These are phyloP conservation scores for Menidia beryllina DNA, from an alignment of 2,113 vertebrate species.

Conservation along the genomic window DNA sequence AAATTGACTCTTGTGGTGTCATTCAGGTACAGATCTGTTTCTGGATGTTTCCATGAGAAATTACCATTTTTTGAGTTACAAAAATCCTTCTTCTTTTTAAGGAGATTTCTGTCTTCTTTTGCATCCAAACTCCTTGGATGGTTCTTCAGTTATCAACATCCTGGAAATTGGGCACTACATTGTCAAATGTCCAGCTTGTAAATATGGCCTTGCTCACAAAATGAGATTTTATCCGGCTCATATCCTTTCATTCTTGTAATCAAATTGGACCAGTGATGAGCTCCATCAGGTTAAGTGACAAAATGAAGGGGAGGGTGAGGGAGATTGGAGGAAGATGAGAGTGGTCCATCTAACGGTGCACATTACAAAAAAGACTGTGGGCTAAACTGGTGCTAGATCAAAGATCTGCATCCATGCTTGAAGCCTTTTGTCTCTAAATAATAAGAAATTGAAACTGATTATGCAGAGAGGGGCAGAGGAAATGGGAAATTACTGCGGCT, in stretches of 20 bases:
- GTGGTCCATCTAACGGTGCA: slow-evolving; percentile 38
- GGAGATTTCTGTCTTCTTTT: slow-evolving; percentile 5
- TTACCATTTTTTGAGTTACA: slow-evolving; percentile 48
- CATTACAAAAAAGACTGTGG: slow-evolving; percentile 35
- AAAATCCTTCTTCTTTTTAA: slow-evolving; percentile 61
- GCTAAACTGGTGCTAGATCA: slow-evolving; percentile 52
- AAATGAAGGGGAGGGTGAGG: slow-evolving; percentile 42
- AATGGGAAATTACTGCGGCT: slow-evolving; percentile 72
- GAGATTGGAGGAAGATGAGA: slow-evolving; percentile 21
- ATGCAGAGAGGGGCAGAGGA: slow-evolving; percentile 73
- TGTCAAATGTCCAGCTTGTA: slow-evolving; percentile 7
- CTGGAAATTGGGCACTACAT: slow-evolving; percentile 14
- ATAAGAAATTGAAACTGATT: slow-evolving; percentile 75
- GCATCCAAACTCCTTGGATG: not conserved
- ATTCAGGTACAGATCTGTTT: slow-evolving; percentile 45
- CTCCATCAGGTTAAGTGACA: slow-evolving; percentile 38
- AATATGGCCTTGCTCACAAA: slow-evolving; percentile 7
- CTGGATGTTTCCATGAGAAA: slow-evolving; percentile 39
- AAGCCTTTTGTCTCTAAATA: slow-evolving; percentile 69
- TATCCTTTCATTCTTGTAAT: slow-evolving; percentile 32
- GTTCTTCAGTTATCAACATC: slow-evolving; percentile 33
- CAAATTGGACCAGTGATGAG: slow-evolving; percentile 45
- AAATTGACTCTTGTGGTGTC: slow-evolving; percentile 42
- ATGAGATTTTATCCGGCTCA: slow-evolving; percentile 14
- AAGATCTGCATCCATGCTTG: slow-evolving; percentile 53